phyloP scores from a whole-genome alignment of 2,888 invertebrate species.

The Leuctra nigra region DNA sequence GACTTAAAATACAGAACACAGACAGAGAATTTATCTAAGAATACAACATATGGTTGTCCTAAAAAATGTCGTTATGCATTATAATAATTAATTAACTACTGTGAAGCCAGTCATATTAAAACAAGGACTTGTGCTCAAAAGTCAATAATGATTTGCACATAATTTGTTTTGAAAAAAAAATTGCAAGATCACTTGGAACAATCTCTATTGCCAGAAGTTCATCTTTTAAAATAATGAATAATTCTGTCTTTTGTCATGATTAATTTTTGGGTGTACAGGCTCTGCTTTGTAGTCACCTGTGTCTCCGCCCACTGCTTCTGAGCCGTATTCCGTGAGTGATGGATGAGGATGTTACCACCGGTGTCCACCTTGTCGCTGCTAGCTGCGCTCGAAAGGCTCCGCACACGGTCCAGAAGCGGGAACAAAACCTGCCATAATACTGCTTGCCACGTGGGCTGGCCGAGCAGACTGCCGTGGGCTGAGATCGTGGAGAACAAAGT shows the following conservation, averaged over 20 bases:
- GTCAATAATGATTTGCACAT: too few species aligned
- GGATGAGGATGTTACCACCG: conserved; percentile 91
- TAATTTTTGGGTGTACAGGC: background rate
- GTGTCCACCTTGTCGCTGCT: conserved; percentile 70
- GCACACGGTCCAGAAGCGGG: conserved; percentile 88
- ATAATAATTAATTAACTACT: too few species aligned
- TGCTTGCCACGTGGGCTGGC: conserved; percentile 87
- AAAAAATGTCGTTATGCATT: too few species aligned
- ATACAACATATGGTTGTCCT: too few species aligned
- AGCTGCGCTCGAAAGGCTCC: conserved; percentile 47
- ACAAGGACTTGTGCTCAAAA: too few species aligned
- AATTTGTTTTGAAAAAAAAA: too few species aligned
- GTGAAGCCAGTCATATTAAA: too few species aligned
- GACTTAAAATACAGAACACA: too few species aligned
- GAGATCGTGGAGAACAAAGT: conserved; percentile 96
- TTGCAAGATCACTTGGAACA: too few species aligned
- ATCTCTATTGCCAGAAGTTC: too few species aligned
- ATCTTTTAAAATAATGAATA: too few species aligned
- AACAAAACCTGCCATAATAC: conserved; percentile 94
- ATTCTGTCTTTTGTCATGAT: background rate
- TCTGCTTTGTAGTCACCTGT: conserved; percentile 49
- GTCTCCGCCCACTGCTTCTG: conserved; percentile 99
- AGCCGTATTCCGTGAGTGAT: conserved; percentile 97
- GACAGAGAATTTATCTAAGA: too few species aligned
- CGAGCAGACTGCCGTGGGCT: conserved; percentile 85